These are phyloP conservation scores for Octomys mimax DNA, from an alignment of 2,797 vertebrate species.

Conservation along the genomic window DNA sequence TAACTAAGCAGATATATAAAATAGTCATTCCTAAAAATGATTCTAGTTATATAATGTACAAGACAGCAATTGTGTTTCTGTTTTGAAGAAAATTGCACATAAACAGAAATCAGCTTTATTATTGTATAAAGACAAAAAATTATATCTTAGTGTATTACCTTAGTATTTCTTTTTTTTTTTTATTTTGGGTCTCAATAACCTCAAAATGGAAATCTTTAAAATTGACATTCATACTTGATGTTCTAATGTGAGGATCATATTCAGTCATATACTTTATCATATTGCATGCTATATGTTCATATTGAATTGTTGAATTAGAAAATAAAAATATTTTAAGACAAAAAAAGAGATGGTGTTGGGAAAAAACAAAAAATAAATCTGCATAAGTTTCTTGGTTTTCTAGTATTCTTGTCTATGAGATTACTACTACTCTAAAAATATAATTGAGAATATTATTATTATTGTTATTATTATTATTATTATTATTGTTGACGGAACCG, in stretches of 20 bases:
- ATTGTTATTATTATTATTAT: too few relatives aligned
- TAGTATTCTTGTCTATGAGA: background rate
- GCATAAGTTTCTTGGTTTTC: background rate
- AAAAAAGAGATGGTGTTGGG: background rate
- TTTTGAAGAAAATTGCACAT: background rate
- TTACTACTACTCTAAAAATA: background rate
- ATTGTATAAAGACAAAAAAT: background rate
- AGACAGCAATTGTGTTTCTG: fast-evolving
- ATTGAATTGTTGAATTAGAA: background rate
- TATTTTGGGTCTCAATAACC: background rate
- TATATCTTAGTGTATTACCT: background rate
- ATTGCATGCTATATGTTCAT: background rate
- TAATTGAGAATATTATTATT: background rate
- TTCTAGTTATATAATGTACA: background rate
- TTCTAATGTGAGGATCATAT: background rate
- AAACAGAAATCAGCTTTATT: background rate
- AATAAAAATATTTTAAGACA: background rate
- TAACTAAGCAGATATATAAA: background rate
- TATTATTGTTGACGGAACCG: too few relatives aligned
- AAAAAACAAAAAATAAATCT: background rate
- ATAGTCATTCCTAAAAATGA: background rate
- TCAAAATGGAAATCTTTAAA: background rate
- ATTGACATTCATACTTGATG: background rate
- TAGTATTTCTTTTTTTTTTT: background rate
- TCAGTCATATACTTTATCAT: background rate